These are phyloP conservation scores for Sporophila hypoxantha DNA, from an alignment of 2,113 vertebrate genomes.

Conservation along the genomic window DNA sequence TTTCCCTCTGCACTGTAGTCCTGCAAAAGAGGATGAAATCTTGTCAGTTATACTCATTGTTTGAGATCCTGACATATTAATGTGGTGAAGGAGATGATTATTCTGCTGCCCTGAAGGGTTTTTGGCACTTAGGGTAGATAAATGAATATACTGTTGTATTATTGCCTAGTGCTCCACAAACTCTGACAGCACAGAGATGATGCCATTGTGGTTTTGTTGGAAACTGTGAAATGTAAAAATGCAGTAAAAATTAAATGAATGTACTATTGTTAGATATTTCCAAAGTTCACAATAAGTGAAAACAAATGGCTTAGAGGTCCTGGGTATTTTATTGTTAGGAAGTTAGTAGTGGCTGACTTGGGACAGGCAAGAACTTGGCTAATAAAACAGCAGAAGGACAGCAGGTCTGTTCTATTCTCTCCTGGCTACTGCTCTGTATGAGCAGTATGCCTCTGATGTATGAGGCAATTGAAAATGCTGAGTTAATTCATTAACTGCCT, in stretches of 20 bases:
- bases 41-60: slow-evolving; percentile 27
- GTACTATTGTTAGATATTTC: slow-evolving; percentile 24
- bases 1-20: not conserved
- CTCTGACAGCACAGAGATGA: not conserved
- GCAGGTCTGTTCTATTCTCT: not conserved
- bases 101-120: not conserved
- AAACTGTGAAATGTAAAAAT: slow-evolving; percentile 7
- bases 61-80: slow-evolving; percentile 12
- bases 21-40: slow-evolving; percentile 13
- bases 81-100: not conserved
- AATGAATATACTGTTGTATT: slow-evolving; percentile 1
- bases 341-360: slow-evolving; percentile 5
- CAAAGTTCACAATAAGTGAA: slow-evolving; percentile 19
- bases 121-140: slow-evolving; percentile 6
- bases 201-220: not conserved
- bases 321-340: not conserved
- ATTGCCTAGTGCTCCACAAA: not conserved
- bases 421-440: not conserved
- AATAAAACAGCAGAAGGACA: not conserved
- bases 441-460: not conserved
- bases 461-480: slow-evolving; percentile 28
- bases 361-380: not conserved
- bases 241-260: slow-evolving; percentile 22
- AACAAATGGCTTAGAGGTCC: slow-evolving; percentile 3
- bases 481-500: not conserved